Evolutionary conservation across 2,888 invertebrate species (phyloP), one percentile per base, ranked within the genome.

Genomic region (Sclerodermus sp.): DNA sequence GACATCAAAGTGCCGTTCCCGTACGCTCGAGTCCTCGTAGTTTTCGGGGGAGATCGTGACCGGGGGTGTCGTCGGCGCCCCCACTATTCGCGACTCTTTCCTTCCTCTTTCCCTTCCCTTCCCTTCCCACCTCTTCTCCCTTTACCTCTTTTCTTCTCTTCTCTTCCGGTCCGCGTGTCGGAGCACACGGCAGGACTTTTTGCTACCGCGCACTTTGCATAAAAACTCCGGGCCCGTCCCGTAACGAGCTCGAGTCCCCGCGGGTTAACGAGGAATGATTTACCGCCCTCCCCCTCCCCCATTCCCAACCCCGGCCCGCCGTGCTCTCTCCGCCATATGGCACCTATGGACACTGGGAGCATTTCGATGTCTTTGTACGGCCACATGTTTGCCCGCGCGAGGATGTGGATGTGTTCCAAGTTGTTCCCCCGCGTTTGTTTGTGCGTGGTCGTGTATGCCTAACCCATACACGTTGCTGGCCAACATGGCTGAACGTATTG

Each of bases 291-390:
- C 53, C 45, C 34, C n/a, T n/a, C n/a, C n/a, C n/a, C n/a, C n/a
- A n/a, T n/a, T n/a, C n/a, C n/a, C n/a, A n/a, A n/a, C n/a, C n/a
- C n/a, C n/a, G n/a, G n/a, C n/a, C n/a, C n/a, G n/a, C n/a, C n/a
- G n/a, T n/a, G n/a, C n/a, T n/a, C n/a, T n/a, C n/a, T n/a, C n/a
- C 8, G 62, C 62, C 62, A 62, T 62, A 62, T 62, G 62, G 60
- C 64, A 51, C 41, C 12, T 41, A 39, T 29, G 41, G 12, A 14
- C 31, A 9, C 31, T 9, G 8, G 12, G 12, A 3, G 5, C 13
- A 36, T n/a, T 36, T n/a, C 14, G 10, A 41, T 41, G 23, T 23
- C 1, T 9, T n/a, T 10, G 29, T 23, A 23, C n/a, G 14, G 23
- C 41, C 29, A 41, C 14, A 39, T 39, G 17, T n/a, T n/a, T 18